Conservation (phyloP, 2,888 invertebrate species). For the Agrotis segetum region DNA sequence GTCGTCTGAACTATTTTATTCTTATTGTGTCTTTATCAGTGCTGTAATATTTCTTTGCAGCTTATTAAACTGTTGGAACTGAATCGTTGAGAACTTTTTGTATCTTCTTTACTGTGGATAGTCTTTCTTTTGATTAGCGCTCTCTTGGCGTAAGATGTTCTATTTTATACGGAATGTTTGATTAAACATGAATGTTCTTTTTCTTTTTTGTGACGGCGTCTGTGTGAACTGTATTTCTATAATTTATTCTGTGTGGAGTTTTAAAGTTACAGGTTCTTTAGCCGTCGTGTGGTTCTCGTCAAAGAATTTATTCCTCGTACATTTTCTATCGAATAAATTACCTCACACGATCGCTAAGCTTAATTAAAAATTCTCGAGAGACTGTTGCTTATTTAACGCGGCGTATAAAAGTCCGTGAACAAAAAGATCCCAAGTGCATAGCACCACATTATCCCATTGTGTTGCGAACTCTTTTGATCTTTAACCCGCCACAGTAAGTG, state of each 20-base stretch:
- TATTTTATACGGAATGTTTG: slow-evolving; percentile 52
- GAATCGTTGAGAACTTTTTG: slow-evolving; percentile 58
- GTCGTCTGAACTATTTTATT: slow-evolving; percentile 64
- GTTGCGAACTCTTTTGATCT: slow-evolving; percentile 53
- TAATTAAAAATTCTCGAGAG: slow-evolving; percentile 41
- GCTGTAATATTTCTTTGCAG: slow-evolving; percentile 63
- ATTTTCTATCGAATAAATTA: slow-evolving; percentile 32
- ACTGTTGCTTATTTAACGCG: slow-evolving; percentile 34
- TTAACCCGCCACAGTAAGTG: slow-evolving; percentile 43
- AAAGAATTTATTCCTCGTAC: background rate
- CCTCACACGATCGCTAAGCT: slow-evolving; percentile 18
- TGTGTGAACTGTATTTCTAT: slow-evolving; percentile 10
- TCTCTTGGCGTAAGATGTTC: slow-evolving; percentile 48
- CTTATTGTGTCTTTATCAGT: slow-evolving; percentile 65
- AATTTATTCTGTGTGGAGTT: slow-evolving; percentile 5
- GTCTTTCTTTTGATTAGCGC: slow-evolving; percentile 61
- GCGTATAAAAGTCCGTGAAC: slow-evolving; percentile 38
- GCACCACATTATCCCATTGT: slow-evolving; percentile 50
- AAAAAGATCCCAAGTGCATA: slow-evolving; percentile 51
- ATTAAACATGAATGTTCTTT: slow-evolving; percentile 46
- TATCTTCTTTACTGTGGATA: slow-evolving; percentile 46
- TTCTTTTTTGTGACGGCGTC: slow-evolving; percentile 20
- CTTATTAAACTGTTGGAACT: slow-evolving; percentile 65
- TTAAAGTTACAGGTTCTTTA: background rate
- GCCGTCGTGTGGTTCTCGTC: slow-evolving; percentile 3